Conservation (phyloP, 2,888 invertebrate genomes). For the Hirtodrosophila confusa region DNA sequence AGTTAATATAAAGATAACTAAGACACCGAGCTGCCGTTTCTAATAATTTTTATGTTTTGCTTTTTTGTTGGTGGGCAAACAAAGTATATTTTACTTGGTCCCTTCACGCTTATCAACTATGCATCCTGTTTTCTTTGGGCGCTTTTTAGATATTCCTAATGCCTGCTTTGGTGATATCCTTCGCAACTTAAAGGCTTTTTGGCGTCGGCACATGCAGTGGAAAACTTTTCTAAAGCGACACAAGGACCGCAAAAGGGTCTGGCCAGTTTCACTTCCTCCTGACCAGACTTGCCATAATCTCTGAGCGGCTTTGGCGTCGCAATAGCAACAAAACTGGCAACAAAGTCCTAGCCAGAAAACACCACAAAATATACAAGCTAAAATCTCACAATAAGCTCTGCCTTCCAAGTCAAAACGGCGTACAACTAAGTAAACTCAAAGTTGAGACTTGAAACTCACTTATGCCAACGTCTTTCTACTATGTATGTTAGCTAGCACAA, state of each 20-base stretch:
- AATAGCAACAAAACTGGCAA: slow-evolving; percentile 43
- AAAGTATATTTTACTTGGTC: slow-evolving; percentile 5
- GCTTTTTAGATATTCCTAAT: slow-evolving; percentile 34
- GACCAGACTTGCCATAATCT: slow-evolving; percentile 53
- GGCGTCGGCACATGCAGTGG: slow-evolving; percentile 32
- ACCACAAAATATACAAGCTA: slow-evolving; percentile 47
- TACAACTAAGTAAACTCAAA: slow-evolving; percentile 29
- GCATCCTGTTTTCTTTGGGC: slow-evolving; percentile 39
- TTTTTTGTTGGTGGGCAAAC: not conserved
- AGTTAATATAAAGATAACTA: slow-evolving; percentile 22
- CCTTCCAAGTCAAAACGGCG: slow-evolving; percentile 22
- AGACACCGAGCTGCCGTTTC: not conserved
- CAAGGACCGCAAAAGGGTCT: slow-evolving; percentile 59
- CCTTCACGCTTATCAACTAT: slow-evolving; percentile 47
- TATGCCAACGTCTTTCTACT: not conserved
- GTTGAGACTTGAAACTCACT: slow-evolving; percentile 6
- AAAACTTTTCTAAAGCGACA: slow-evolving; percentile 52
- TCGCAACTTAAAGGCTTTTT: slow-evolving; percentile 66
- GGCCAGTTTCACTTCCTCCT: slow-evolving; percentile 18
- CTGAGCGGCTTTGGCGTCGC: slow-evolving; percentile 49
- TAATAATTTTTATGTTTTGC: slow-evolving; percentile 26
- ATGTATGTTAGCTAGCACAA: too few species aligned
- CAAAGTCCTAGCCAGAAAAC: slow-evolving; percentile 38
- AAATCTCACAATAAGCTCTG: slow-evolving; percentile 60
- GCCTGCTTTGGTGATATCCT: slow-evolving; percentile 57